A percentile compares a stretch with the other conserved stretches of the same genome.
Conservation (phyloP, 2,113 vertebrate genomes). For the Lichenostomus cassidix region DNA sequence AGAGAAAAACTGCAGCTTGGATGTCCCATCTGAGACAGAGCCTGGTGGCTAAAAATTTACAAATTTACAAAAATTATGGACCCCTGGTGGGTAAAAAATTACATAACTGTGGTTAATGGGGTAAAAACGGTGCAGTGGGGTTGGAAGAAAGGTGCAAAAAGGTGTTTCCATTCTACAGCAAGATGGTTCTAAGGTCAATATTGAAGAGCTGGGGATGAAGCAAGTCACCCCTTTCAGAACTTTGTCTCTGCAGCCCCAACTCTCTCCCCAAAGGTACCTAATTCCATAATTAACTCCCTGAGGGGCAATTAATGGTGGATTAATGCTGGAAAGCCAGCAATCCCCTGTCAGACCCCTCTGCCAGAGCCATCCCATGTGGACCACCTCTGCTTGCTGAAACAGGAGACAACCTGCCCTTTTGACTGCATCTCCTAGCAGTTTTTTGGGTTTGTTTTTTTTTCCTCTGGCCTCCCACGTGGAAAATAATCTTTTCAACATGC, state of each 20-base stretch:
- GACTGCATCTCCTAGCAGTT: not conserved
- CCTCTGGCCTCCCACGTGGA: not conserved
- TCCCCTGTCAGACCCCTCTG: not conserved
- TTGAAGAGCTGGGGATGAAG: not conserved
- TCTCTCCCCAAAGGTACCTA: not conserved
- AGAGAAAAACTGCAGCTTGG: not conserved
- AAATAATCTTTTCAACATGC: not conserved
- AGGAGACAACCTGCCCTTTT: not conserved
- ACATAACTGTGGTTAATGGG: accelerated
- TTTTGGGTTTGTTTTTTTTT: not conserved
- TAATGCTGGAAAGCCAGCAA: not conserved
- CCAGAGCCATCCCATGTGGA: not conserved
- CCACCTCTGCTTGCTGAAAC: not conserved
- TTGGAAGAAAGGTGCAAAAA: not conserved
- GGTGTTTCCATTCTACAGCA: not conserved
- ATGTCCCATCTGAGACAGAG: not conserved
- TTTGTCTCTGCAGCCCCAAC: too few species aligned
- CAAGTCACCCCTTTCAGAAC: not conserved
- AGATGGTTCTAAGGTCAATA: not conserved
- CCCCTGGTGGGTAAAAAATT: not conserved
- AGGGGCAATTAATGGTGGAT: not conserved
- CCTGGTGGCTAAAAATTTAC: too few species aligned
- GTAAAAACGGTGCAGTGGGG: not conserved
- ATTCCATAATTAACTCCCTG: not conserved
- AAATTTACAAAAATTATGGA: not conserved